phyloP scores from a whole-genome alignment of 2,113 vertebrate genomes.

The Atlantisia rogersi region DNA sequence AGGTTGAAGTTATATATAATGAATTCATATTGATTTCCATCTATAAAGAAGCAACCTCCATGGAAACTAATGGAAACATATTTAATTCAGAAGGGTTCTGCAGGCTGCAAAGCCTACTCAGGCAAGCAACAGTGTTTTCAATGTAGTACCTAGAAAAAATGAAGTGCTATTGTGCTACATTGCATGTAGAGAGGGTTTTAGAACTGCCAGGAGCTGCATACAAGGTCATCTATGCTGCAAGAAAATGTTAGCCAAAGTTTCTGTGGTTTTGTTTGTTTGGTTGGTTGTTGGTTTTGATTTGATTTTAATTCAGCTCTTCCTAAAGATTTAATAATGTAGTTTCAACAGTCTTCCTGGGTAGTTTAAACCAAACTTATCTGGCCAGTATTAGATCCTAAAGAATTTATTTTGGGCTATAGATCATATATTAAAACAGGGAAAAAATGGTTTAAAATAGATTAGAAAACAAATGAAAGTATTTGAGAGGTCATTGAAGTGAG shows the following conservation, averaged over 20 bases:
- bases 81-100: neutral
- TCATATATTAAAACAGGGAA: neutral
- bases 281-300: neutral
- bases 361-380: neutral
- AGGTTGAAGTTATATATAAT: neutral
- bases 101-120: neutral
- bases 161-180: neutral
- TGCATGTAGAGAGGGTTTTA: neutral
- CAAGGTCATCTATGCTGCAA: neutral
- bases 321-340: neutral
- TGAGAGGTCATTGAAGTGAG: neutral
- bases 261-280: neutral
- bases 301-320: neutral
- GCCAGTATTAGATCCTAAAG: neutral
- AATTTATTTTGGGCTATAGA: neutral
- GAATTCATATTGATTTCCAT: neutral
- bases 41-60: neutral
- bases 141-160: neutral
- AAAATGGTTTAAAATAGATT: neutral
- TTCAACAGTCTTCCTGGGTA: neutral
- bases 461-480: neutral
- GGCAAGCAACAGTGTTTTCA: neutral
- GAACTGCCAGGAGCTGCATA: neutral
- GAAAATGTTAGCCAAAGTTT: neutral
- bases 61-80: neutral